Evolutionary conservation across 2,888 invertebrate genomes (phyloP), one percentile per base, ranked within the genome.

Genomic region (Eupithecia subfuscata): DNA sequence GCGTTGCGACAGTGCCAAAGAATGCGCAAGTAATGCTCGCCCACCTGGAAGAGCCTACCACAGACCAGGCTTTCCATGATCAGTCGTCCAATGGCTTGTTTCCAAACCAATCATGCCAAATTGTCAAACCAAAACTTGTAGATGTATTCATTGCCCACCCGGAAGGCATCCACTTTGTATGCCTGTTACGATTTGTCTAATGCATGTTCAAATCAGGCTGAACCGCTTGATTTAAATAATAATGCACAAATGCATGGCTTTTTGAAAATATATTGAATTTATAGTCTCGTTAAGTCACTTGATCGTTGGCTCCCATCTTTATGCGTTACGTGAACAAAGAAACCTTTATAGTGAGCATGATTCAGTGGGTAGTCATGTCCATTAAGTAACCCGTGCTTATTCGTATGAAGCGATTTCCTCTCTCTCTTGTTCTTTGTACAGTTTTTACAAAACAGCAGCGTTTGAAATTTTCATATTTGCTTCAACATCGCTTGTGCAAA

Each of bases 1-100:
- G 87, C 78, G 86, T 82, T 79, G 80, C 79, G 80, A 90, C 91
- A 92, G 90, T 87, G 83, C 84, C 70, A 30, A 75, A 89, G 92
- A 92, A 92, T 92, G 91, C 82, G 83, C 84, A 45, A 83, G 76
- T 84, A 87, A 85, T 85, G 86, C 82, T 80, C 86, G 87, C 85
- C 88, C 86, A 84, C 88, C 87, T 84, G 85, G 85, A 84, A 84
- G 83, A 77, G 71, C 77, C 78, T 79, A 75, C 82, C 79, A 43
- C 40, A 68, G 68, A 22, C 68, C 43, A 68, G 40, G 14, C 22
- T n/a, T 67, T 22, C 18, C 40, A 18, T 25, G 12, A 0, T 22
- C n/a, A 40, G 40, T 12, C 68, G 14, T 68, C 22, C 25, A 68
- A 43, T 68, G 43, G 43, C 43, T 67, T 67, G 67, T 34, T 40